phyloP scores from a whole-genome alignment of 2,113 vertebrate species.

The Apodemus speciosus region DNA sequence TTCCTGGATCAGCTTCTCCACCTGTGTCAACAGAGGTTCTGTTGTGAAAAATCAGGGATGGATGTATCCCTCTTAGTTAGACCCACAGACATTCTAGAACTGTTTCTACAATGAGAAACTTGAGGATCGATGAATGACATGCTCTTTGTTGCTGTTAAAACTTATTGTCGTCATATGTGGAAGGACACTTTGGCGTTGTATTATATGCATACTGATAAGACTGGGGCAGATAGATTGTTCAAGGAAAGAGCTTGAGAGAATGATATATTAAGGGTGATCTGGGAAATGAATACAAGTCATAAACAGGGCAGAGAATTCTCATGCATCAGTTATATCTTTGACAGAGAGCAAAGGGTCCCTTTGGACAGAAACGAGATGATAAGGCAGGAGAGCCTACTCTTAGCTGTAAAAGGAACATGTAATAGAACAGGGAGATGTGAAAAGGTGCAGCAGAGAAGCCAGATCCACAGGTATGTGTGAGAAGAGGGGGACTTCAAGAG shows the following conservation, averaged over 20 bases:
- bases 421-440: slow-evolving; percentile 46
- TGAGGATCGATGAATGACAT: slow-evolving; percentile 38
- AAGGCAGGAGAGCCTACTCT: slow-evolving; percentile 33
- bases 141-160: neutral
- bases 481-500: too few relatives aligned
- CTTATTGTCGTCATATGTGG: neutral
- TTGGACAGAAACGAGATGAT: slow-evolving; percentile 37
- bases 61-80: neutral
- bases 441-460: slow-evolving; percentile 30
- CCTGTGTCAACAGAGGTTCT: slow-evolving; percentile 78
- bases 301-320: slow-evolving; percentile 43
- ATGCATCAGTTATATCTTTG: slow-evolving; percentile 55
- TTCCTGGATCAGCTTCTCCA: slow-evolving; percentile 89
- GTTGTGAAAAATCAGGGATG: slow-evolving; percentile 51
- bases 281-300: slow-evolving; percentile 33
- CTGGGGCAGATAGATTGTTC: slow-evolving; percentile 2
- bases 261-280: slow-evolving; percentile 16
- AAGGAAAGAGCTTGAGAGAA: slow-evolving; percentile 27
- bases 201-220: neutral
- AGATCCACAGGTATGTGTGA: neutral
- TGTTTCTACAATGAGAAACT: slow-evolving; percentile 43
- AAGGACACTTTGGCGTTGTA: slow-evolving; percentile 38
- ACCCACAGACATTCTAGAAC: slow-evolving; percentile 43
- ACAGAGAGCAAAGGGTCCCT: slow-evolving; percentile 49
- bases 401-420: neutral